Base-by-base conservation (phyloP, 1,140 invertebrate species). In the Nomia melanderi region DNA sequence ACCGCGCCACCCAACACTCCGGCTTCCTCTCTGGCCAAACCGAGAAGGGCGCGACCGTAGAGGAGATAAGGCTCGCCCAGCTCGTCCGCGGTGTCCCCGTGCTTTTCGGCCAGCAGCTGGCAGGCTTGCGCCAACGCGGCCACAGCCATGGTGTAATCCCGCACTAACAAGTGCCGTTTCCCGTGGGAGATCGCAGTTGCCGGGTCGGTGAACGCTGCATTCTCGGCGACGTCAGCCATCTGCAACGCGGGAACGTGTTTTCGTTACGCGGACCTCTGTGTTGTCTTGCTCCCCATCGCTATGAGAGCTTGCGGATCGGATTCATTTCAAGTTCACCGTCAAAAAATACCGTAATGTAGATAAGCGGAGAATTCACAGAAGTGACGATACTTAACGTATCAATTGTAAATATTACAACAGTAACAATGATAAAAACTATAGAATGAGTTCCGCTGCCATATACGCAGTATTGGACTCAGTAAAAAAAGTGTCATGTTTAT, bases 31-130 rank as follows among this genome's bases (percentile, higher is more conserved):
- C 97, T 93, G 0, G 96, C 95, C 44, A 98, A 88, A 74, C 96
- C 96, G 25, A 98, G 92, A 6, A 98, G 91, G 5, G 97, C 95
- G 88, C 95, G 95, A 0, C 97, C 97, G 90, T 96, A 96, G 60
- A 93, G 93, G 77, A 97, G 95, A 90, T 98, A 98, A 14, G 96
- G 95, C 63, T 98, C 97, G 17, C 94, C 97, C 89, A 96, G 96
- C 87, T 98, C 95, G 81, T 95, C 94, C 0, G 94, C 95, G 14
- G 94, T 93, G 65, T 97, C 96, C 2, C 97, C 97, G 92, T 96
- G 95, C 75, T 95, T 93, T 12, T 94, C 90, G 1, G 94, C 94
- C 23, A 97, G 91, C 31, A 96, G 85, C 84, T 95, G 94, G 87
- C 96, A 97, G 0, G 96, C 96, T 86, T 95, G 94, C 27, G 96